These are phyloP conservation scores for Bombus vancouverensis DNA, from an alignment of 1,140 invertebrate genomes.

Conservation along the genomic window DNA sequence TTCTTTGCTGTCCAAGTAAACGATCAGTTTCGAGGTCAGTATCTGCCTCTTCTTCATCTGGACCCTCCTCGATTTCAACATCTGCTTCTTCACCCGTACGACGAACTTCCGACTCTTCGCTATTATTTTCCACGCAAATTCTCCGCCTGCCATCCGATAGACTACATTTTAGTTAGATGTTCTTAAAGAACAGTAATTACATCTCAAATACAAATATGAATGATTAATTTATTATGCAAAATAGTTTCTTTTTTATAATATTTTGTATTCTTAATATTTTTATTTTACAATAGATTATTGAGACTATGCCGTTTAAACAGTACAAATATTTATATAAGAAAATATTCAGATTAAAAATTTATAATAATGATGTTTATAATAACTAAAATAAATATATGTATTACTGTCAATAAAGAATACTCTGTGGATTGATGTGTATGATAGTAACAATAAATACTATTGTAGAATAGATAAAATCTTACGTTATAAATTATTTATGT, in stretches of 20 bases:
- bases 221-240: neutral
- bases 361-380: neutral
- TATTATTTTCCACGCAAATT: conserved; percentile 79
- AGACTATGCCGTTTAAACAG: neutral
- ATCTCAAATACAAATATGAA: neutral
- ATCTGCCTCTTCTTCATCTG: conserved; percentile 90
- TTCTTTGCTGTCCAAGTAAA: conserved; percentile 93
- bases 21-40: conserved; percentile 95
- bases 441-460: neutral
- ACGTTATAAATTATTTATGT: neutral
- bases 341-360: neutral
- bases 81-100: conserved; percentile 76
- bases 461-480: neutral
- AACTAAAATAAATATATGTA: neutral
- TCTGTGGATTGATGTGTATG: neutral
- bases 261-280: neutral
- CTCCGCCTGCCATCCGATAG: conserved; percentile 81
- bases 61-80: conserved; percentile 77
- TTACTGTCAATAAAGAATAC: too few species aligned
- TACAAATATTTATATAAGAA: neutral
- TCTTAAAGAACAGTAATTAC: conserved; percentile 62
- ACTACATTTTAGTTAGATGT: conserved; percentile 82
- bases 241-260: neutral
- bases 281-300: neutral
- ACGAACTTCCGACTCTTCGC: conserved; percentile 78